Conservation (phyloP, 2,888 invertebrate genomes). For the Chironomus tentans region DNA sequence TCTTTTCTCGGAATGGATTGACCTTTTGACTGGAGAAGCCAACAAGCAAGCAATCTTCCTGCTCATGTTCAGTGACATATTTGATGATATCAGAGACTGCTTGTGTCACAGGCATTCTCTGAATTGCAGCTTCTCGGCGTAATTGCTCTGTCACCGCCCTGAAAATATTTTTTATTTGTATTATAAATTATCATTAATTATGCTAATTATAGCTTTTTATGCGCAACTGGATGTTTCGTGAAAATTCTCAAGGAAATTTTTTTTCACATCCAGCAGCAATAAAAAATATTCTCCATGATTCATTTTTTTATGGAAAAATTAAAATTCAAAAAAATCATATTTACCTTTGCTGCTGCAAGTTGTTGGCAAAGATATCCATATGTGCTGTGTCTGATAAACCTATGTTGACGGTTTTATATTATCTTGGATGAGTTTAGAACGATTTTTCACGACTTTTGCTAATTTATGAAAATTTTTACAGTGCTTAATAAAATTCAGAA, state of each 20-base stretch:
- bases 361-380: constrained; percentile 90
- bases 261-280: background rate
- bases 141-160: constrained; percentile 83
- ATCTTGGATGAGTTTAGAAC: too few species aligned
- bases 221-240: background rate
- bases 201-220: background rate
- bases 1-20: constrained; percentile 92
- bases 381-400: constrained; percentile 82
- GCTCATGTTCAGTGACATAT: constrained; percentile 81
- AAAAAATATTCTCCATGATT: background rate
- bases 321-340: background rate
- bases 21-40: constrained; percentile 92
- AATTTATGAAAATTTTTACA: too few species aligned
- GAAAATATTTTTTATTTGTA: background rate
- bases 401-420: constrained; percentile 50
- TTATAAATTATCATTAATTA: background rate
- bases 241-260: background rate
- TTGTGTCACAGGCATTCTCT: constrained; percentile 76
- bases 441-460: too few species aligned
- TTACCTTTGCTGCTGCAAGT: constrained; percentile 80
- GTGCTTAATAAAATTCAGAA: too few species aligned
- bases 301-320: background rate
- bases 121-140: constrained; percentile 80
- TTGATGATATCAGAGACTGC: constrained; percentile 90
- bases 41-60: constrained; percentile 85